Evolutionary conservation across 2,888 invertebrate genomes (phyloP).

Genomic region (Plusia festucae): DNA sequence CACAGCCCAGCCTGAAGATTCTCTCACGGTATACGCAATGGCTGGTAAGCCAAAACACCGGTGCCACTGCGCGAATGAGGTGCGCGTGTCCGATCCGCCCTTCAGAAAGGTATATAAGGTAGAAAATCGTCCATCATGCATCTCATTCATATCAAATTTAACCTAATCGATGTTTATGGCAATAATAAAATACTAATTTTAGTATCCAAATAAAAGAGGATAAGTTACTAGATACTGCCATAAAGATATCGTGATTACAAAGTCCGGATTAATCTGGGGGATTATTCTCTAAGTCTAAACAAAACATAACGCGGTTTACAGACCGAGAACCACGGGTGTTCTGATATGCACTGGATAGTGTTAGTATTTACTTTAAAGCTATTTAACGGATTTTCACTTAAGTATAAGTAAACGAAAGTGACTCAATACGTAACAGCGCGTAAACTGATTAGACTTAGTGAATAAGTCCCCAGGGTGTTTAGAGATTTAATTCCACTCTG

Average conservation of each 20-base stretch:
- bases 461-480: no score
- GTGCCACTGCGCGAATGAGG: conserved; percentile 76
- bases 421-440: no score
- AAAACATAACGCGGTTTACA: no score
- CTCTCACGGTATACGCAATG: conserved; percentile 90
- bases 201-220: no score
- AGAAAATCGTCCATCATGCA: conserved; percentile 63
- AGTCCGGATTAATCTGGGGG: conserved; percentile 7
- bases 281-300: no score
- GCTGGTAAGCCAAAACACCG: conserved; percentile 78
- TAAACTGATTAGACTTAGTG: no score
- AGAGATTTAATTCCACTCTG: conserved; percentile 22
- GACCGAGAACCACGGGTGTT: no score
- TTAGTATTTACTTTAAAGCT: no score
- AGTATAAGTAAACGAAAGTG: no score
- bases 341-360: no score
- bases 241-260: conserved; percentile 2
- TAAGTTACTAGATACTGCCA: background rate
- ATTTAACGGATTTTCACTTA: no score
- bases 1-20: conserved; percentile 98
- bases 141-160: conserved; percentile 43
- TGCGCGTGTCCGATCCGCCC: conserved; percentile 73
- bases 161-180: background rate
- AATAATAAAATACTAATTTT: background rate
- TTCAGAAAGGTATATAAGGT: conserved; percentile 87